Conservation (phyloP, 1,140 invertebrate genomes). For the Drosophila auraria region DNA sequence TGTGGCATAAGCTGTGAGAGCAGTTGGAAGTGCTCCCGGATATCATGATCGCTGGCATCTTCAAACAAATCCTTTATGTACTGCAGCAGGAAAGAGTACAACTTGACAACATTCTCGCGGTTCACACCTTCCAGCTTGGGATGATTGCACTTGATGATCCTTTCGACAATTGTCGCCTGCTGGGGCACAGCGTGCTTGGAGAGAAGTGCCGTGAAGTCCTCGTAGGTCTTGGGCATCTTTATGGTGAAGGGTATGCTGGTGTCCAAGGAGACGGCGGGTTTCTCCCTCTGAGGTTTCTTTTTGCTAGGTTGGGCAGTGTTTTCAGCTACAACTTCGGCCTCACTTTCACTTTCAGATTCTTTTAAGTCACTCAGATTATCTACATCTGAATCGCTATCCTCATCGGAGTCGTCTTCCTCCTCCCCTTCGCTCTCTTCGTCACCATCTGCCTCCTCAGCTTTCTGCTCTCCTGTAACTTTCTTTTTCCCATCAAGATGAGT, state of each 20-base stretch:
- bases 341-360: constrained; percentile 74
- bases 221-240: constrained; percentile 88
- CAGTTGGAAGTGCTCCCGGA: constrained; percentile 87
- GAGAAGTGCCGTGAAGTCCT: constrained; percentile 89
- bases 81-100: constrained; percentile 91
- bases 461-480: constrained; percentile 69
- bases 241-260: constrained; percentile 91
- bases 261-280: constrained; percentile 71
- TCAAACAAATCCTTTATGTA: constrained; percentile 89
- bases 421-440: constrained; percentile 75
- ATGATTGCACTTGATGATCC: constrained; percentile 95
- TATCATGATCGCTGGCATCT: constrained; percentile 85
- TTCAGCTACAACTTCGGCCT: constrained; percentile 21
- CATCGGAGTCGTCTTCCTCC: constrained; percentile 69
- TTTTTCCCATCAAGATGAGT: constrained; percentile 53
- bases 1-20: constrained; percentile 88
- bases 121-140: constrained; percentile 91
- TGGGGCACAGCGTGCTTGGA: constrained; percentile 88
- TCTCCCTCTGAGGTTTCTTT: constrained; percentile 46
- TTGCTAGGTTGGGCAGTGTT: constrained; percentile 16
- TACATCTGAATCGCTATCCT: constrained; percentile 67
- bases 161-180: constrained; percentile 90
- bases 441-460: constrained; percentile 61
- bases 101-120: constrained; percentile 90
- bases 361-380: constrained; percentile 86